These are phyloP conservation scores for Festucalex cinctus DNA, from an alignment of 2,113 vertebrate genomes.

Conservation along the genomic window DNA sequence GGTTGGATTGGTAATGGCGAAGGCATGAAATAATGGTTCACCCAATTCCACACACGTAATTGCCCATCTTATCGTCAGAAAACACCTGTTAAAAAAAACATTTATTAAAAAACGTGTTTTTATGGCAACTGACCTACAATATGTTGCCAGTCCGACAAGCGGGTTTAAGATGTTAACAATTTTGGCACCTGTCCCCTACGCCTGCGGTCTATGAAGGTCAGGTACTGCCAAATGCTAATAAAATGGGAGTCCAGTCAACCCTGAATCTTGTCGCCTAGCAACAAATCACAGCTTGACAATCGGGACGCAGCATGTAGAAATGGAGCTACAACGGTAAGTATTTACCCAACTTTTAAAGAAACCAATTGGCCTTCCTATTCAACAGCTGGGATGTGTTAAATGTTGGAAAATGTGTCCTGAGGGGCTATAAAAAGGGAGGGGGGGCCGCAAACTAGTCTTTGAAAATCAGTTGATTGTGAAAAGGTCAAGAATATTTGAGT, in stretches of 20 bases:
- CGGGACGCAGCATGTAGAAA: neutral
- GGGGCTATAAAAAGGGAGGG: too few relatives aligned
- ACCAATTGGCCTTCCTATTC: too few relatives aligned
- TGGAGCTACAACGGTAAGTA: neutral
- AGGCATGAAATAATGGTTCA: conserved; percentile 24
- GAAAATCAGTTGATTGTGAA: too few relatives aligned
- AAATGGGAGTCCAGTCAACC: neutral
- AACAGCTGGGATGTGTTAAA: too few relatives aligned
- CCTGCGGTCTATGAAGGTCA: neutral
- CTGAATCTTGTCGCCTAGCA: neutral
- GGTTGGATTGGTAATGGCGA: conserved; percentile 19
- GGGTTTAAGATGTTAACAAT: neutral
- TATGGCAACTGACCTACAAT: too few relatives aligned
- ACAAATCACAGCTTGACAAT: neutral
- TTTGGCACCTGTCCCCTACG: neutral
- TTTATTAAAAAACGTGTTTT: neutral
- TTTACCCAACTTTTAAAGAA: neutral
- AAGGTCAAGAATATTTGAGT: too few relatives aligned
- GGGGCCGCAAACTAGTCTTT: too few relatives aligned
- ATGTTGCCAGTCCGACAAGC: neutral
- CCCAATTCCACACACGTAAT: neutral
- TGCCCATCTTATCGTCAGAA: neutral
- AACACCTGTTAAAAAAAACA: neutral
- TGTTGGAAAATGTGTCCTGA: too few relatives aligned
- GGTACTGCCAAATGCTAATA: neutral